These are phyloP conservation scores for Syrrhaptes paradoxus DNA, from an alignment of 2,113 vertebrate species.

Conservation along the genomic window DNA sequence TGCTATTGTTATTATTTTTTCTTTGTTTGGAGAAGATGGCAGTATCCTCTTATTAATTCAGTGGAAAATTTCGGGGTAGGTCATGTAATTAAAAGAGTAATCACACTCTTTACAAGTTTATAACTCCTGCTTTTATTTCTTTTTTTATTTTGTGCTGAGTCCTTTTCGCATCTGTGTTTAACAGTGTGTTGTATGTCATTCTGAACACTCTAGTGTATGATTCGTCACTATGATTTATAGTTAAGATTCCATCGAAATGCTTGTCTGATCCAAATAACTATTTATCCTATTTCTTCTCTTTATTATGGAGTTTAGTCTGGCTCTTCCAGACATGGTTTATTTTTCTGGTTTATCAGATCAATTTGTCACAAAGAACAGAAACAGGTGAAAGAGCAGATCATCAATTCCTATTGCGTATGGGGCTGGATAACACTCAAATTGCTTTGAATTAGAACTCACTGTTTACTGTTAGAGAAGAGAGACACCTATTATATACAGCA, in stretches of 20 bases:
- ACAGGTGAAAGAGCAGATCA: slow-evolving; percentile 67
- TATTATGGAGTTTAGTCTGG: slow-evolving; percentile 48
- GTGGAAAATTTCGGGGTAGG: background rate
- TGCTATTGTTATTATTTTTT: background rate
- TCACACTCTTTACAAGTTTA: background rate
- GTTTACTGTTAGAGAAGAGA: slow-evolving; percentile 11
- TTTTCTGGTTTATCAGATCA: slow-evolving; percentile 73
- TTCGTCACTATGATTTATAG: slow-evolving; percentile 42
- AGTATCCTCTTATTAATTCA: background rate
- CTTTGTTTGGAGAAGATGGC: background rate
- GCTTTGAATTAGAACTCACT: slow-evolving; percentile 56
- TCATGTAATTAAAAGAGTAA: background rate
- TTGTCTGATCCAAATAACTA: slow-evolving; percentile 48
- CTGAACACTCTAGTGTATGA: slow-evolving; percentile 12
- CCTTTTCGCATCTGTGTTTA: background rate
- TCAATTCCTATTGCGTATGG: slow-evolving; percentile 64
- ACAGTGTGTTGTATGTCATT: background rate
- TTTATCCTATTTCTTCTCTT: slow-evolving; percentile 32
- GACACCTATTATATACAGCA: background rate
- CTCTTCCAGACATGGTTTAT: slow-evolving; percentile 64
- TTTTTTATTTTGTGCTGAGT: background rate
- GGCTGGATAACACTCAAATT: slow-evolving; percentile 55
- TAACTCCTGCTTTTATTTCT: background rate
- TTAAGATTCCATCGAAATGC: slow-evolving; percentile 57
- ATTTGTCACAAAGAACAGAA: slow-evolving; percentile 60